These are phyloP conservation scores for Deroplatys truncata DNA, from an alignment of 2,888 invertebrate species.

Conservation along the genomic window DNA sequence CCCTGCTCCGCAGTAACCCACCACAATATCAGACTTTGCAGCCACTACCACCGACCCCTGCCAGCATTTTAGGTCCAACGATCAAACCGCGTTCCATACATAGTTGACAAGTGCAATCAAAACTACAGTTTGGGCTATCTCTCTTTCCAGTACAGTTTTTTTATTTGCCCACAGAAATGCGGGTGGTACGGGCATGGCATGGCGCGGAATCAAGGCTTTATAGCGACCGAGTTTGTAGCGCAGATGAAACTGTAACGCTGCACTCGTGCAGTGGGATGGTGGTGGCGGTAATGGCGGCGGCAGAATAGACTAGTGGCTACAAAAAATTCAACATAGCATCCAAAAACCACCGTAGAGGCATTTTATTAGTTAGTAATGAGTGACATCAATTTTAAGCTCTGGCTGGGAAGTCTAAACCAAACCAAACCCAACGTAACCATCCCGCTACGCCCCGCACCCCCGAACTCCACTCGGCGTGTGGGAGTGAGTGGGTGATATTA, in stretches of 20 bases:
- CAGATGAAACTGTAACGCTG: constrained; percentile 10
- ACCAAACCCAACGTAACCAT: background rate
- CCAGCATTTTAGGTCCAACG: constrained; percentile 15
- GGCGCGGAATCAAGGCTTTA: constrained; percentile 5
- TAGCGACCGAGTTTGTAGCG: background rate
- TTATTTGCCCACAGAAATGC: constrained; percentile 20
- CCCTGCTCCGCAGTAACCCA: constrained; percentile 3
- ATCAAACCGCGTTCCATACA: constrained; percentile 15
- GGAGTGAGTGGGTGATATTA: background rate
- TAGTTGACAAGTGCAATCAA: constrained; percentile 24
- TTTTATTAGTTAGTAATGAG: constrained; percentile 25
- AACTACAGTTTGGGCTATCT: constrained; percentile 8
- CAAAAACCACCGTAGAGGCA: constrained; percentile 19
- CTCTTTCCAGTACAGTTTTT: constrained; percentile 12
- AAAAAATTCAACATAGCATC: constrained; percentile 17
- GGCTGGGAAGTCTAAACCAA: constrained; percentile 18
- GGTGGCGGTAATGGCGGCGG: constrained; percentile 22
- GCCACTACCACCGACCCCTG: constrained; percentile 9
- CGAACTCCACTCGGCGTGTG: constrained; percentile 10
- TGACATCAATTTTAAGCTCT: constrained; percentile 22
- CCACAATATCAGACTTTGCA: constrained; percentile 15
- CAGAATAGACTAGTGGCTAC: constrained; percentile 12
- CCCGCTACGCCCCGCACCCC: background rate
- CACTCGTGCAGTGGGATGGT: constrained; percentile 34
- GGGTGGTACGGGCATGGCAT: background rate